Evolutionary conservation across 2,797 vertebrate genomes (phyloP).

Genomic region (Danio albolineatus): DNA sequence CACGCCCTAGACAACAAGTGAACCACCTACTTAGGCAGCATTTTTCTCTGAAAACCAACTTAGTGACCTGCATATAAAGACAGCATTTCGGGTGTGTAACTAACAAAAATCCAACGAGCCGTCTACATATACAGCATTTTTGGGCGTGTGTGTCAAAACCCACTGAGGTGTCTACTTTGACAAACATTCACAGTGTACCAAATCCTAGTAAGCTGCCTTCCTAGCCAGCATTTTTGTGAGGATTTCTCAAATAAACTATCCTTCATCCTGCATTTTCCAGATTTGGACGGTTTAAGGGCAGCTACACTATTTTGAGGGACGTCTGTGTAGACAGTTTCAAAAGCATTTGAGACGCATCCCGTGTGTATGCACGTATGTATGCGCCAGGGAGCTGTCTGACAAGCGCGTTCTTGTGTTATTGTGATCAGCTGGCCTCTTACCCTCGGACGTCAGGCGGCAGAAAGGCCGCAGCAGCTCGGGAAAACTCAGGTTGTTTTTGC

Average conservation of each 20-base stretch:
- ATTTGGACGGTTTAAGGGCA: background rate
- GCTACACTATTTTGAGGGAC: background rate
- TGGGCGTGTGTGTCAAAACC: constrained; percentile 17
- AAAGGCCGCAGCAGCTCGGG: constrained; percentile 94
- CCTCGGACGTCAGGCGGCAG: constrained; percentile 95
- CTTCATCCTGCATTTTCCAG: background rate
- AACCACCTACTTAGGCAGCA: background rate
- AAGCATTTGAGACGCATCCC: background rate
- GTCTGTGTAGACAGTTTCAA: background rate
- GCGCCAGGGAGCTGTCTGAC: background rate
- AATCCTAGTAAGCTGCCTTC: background rate
- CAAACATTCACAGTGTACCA: background rate
- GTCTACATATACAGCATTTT: background rate
- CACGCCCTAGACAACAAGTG: background rate
- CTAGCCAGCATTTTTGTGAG: background rate
- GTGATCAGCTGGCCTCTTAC: constrained; percentile 73
- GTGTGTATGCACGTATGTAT: background rate
- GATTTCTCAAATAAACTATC: background rate
- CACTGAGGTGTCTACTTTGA: background rate
- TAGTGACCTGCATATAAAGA: background rate
- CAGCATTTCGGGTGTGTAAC: background rate
- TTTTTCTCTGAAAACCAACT: background rate
- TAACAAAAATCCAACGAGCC: background rate
- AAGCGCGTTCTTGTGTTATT: background rate
- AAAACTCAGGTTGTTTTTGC: constrained; percentile 93